Evolutionary conservation across 53 echinoderm and acorn worm genomes (phyloP).

Genomic region (Patiria pectinifera): DNA sequence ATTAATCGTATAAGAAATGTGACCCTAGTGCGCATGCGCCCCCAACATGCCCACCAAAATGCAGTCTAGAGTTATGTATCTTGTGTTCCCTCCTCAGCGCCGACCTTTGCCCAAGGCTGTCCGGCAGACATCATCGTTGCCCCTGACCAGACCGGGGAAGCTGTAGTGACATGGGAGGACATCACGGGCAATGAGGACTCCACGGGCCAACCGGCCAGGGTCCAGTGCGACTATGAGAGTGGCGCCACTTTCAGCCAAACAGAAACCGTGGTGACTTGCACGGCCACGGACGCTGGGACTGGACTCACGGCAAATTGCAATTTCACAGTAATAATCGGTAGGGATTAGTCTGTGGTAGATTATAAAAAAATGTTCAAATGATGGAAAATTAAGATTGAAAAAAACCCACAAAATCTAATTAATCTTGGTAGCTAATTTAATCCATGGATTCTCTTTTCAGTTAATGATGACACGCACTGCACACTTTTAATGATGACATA

Average conservation of each 20-base stretch:
- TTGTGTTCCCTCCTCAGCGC: not conserved
- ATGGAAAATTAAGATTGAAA: not conserved
- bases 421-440: too few relatives aligned
- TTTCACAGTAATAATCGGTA: constrained; percentile 34
- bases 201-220: constrained; percentile 8
- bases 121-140: not conserved
- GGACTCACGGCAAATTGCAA: not conserved
- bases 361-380: not conserved
- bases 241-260: constrained; percentile 24
- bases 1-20: too few relatives aligned
- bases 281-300: constrained; percentile 18
- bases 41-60: too few relatives aligned
- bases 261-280: constrained; percentile 25
- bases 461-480: too few relatives aligned
- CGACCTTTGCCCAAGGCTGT: constrained; percentile 13
- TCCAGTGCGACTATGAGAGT: constrained; percentile 7
- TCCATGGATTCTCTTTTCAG: too few relatives aligned
- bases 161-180: not conserved
- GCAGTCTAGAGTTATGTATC: not conserved
- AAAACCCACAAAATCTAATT: too few relatives aligned
- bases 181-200: not conserved
- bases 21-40: too few relatives aligned
- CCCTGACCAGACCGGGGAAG: not conserved
- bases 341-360: not conserved
- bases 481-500: too few relatives aligned